Evolutionary conservation across 2,888 invertebrate species (phyloP), one percentile per base, ranked within the genome.

Genomic region (Caenorhabditis virilis): DNA sequence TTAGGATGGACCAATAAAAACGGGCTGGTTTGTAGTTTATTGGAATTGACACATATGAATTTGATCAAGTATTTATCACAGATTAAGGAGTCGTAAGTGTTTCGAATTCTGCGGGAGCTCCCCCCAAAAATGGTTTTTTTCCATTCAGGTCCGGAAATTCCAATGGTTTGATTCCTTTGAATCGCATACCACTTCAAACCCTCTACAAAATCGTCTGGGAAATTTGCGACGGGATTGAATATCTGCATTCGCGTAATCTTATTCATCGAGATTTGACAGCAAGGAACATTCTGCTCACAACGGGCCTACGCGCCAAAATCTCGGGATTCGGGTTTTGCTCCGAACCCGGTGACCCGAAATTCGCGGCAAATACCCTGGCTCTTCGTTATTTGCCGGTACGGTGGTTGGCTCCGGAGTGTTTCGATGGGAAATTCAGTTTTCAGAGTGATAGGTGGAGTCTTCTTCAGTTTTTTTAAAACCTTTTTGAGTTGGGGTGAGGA

Each of bases 1-100:
- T 58, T 77, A 1, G 77, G 77, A 38, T 77, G 77, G 77, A 71
- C 75, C 9, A 70, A 67, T 52, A 73, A 72, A 35, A 64, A 75
- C 41, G 66, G 66, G 45, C 55, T 75, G 20, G 69, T 75, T 27
- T 77, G 77, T 41, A 69, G 68, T 46, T 47, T 77, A 7, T 56
- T 75, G 23, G 77, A 77, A 26, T 51, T 77, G 47, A 77, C 77
- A 15, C 77, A 77, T 57, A 75, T 69, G 60, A 77, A 72, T 53
- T 50, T 77, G 13, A 60, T 71, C 33, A 77, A 74, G 54, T 77
- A 77, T 51, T 51, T 75, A 18, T 55, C 66, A 2, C 77, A 77
- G 48, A 67, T 77, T 20, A 59, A 60, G 26, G 74, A 75, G 30
- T 71, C 65, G 72, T 76, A 20, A 26, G 72, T 65, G 30, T 11